Conservation (phyloP, 2,113 vertebrate species). For the Grallaria varia region DNA sequence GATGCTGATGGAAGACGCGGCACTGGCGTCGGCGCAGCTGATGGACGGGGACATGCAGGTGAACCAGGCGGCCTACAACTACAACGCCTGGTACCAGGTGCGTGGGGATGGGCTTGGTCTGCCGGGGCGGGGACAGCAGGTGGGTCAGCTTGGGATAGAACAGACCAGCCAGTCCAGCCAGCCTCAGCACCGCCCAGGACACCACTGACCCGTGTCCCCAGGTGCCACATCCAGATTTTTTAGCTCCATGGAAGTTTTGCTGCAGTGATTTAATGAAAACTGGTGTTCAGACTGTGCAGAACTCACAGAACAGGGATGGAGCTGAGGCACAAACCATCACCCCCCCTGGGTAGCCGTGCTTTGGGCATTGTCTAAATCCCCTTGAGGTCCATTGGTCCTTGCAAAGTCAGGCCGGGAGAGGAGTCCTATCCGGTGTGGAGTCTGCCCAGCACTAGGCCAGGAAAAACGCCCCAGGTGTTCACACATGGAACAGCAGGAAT, state of each 20-base stretch:
- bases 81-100: slow-evolving; percentile 93
- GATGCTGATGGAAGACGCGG: slow-evolving; percentile 83
- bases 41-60: slow-evolving; percentile 84
- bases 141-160: no score
- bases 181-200: not conserved
- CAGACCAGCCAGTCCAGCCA: no score
- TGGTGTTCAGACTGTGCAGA: not conserved
- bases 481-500: not conserved
- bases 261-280: not conserved
- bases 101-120: not conserved
- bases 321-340: accelerated
- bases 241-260: not conserved
- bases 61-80: slow-evolving; percentile 90
- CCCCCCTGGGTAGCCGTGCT: not conserved
- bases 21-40: slow-evolving; percentile 70
- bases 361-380: not conserved
- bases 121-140: not conserved
- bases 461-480: not conserved
- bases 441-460: not conserved
- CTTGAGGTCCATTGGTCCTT: accelerated
- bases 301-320: not conserved
- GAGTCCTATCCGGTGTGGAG: not conserved
- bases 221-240: not conserved
- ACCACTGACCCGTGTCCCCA: not conserved
- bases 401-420: not conserved